phyloP scores from a whole-genome alignment of 30 jellyfish, hydroid and myxozoan genomes.

The Aurelia sp. region DNA sequence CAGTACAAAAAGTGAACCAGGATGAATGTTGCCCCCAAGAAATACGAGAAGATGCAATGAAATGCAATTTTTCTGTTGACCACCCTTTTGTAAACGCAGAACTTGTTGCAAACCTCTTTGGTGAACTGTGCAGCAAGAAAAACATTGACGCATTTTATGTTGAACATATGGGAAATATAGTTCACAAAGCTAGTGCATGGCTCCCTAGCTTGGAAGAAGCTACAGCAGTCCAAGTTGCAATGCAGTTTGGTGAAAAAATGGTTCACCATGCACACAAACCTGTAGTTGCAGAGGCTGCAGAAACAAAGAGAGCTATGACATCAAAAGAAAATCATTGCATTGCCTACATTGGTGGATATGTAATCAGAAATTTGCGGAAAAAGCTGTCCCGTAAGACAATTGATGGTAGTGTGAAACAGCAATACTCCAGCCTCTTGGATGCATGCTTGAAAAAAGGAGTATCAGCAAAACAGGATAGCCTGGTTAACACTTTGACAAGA shows the following conservation, averaged over 20 bases:
- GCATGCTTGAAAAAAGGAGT: slow-evolving; percentile 45
- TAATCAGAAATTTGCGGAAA: slow-evolving; percentile 41
- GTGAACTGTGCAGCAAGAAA: slow-evolving; percentile 20
- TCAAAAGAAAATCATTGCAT: slow-evolving; percentile 33
- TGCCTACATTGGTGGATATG: slow-evolving; percentile 53
- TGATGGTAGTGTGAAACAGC: slow-evolving; percentile 58
- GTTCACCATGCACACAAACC: slow-evolving; percentile 46
- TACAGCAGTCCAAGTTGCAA: slow-evolving; percentile 38
- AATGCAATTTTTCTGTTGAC: slow-evolving; percentile 32
- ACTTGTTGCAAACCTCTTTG: slow-evolving; percentile 36
- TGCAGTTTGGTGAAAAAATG: slow-evolving; percentile 49
- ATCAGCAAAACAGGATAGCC: slow-evolving; percentile 57
- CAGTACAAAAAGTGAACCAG: slow-evolving; percentile 29
- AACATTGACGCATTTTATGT: slow-evolving; percentile 32
- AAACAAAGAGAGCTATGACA: slow-evolving; percentile 7
- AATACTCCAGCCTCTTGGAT: slow-evolving; percentile 58
- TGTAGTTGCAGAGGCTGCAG: slow-evolving; percentile 39
- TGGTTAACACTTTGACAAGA: slow-evolving; percentile 62
- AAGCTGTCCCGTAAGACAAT: slow-evolving; percentile 40
- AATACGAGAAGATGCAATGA: slow-evolving; percentile 23
- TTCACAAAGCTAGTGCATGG: slow-evolving; percentile 16
- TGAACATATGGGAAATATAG: slow-evolving; percentile 27
- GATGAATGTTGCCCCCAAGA: slow-evolving; percentile 47
- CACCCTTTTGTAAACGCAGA: slow-evolving; percentile 38
- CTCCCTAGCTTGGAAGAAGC: slow-evolving; percentile 47